phyloP scores from a whole-genome alignment of 2,113 vertebrate genomes.

The Ochotona curzoniae region DNA sequence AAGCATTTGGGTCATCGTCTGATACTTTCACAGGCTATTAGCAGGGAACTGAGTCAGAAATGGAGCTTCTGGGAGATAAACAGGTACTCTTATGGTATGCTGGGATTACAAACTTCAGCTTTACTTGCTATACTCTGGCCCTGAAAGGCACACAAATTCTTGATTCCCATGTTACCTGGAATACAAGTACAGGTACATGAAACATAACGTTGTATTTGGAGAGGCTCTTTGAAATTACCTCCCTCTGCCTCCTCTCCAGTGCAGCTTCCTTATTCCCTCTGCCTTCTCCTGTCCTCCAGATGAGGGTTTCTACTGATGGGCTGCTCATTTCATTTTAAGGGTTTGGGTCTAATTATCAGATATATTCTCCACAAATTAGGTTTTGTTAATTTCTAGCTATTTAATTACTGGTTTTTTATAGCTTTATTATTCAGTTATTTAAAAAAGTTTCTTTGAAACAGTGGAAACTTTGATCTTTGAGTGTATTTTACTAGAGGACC shows the following conservation, averaged over 20 bases:
- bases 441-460: not conserved
- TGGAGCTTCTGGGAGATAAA: no score
- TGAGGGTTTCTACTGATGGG: not conserved
- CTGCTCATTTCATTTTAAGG: not conserved
- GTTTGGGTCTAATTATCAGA: not conserved
- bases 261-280: not conserved
- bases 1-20: no score
- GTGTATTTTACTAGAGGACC: not conserved
- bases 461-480: constrained; percentile 25
- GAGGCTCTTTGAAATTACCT: not conserved
- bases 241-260: not conserved
- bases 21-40: no score
- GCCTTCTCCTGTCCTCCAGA: not conserved
- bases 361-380: not conserved
- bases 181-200: not conserved
- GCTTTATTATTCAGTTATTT: not conserved
- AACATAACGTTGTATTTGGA: not conserved
- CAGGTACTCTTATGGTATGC: no score
- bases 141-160: not conserved
- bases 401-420: constrained; percentile 8
- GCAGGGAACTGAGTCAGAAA: no score
- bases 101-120: no score
- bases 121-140: no score
- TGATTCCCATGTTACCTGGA: not conserved
- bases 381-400: not conserved